Percentiles rank a stretch among this genome's conserved stretches.
Evolutionary conservation across 2,888 invertebrate genomes (phyloP).

Genomic region (Nezara viridula): DNA sequence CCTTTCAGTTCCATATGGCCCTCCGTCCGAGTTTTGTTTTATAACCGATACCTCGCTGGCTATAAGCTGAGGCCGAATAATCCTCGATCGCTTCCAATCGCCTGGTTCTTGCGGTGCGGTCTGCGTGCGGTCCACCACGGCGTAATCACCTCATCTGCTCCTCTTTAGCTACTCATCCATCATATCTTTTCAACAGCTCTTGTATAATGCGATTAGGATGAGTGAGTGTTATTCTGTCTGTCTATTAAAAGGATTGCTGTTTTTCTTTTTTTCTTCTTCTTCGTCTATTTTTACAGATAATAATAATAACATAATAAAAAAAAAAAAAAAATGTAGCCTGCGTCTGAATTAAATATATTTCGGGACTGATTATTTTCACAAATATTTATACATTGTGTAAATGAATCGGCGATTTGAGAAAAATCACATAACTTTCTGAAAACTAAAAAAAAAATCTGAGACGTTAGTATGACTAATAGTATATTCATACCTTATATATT

Average conservation of each 20-base stretch:
- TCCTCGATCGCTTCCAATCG: background rate
- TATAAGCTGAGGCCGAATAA: background rate
- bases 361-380: no score
- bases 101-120: background rate
- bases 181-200: constrained; percentile 43
- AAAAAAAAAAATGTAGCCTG: no score
- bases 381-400: no score
- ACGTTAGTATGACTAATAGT: no score
- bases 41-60: background rate
- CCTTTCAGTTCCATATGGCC: constrained; percentile 26
- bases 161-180: constrained; percentile 25
- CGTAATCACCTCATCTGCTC: constrained; percentile 40
- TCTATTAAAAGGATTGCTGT: constrained; percentile 14
- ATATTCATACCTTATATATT: no score
- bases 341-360: no score
- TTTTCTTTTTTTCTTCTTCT: background rate
- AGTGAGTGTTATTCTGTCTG: constrained; percentile 30
- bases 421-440: no score
- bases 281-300: background rate
- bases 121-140: background rate
- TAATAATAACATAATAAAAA: no score
- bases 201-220: constrained; percentile 38
- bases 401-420: no score
- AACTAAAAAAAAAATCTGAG: no score
- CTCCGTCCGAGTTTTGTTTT: constrained; percentile 43